Base-by-base conservation (phyloP, 2,113 vertebrate species). In the Polyodon spathula region DNA sequence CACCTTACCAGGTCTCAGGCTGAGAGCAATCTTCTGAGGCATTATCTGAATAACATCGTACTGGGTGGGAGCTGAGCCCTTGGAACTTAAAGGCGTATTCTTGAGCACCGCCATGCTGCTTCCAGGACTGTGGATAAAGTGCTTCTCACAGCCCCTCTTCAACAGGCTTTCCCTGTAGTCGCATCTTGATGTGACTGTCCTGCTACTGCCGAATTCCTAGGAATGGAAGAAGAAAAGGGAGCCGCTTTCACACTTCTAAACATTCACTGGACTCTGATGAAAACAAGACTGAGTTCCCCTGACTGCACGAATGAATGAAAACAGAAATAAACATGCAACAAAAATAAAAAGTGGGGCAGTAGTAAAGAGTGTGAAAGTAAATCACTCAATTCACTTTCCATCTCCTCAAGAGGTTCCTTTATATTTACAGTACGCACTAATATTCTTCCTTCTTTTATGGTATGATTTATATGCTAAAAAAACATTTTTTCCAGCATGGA, bases 1-100 rank as follows among this genome's bases (percentile, higher is more conserved):
- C 12, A 11, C 73, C 80, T 82, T 73, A 97, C 96, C 95, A 0
- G 96, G 95, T 37, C 94, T 79, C 51, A 99, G 84, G 68, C 75
- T 90, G 63, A 98, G 66, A 0, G 89, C 73, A 0, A 99, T 74
- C 59, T 89, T 87, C 81, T 99, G 96, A 0, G 96, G 96, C 0
- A 66, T 86, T 63, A 98, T 92, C 84, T 97, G 95, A 0, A 93
- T 88, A 40, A 94, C 88, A 0, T 93, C 86, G 0, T 83, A 74
- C 65, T 86, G 86, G 0, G 60, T 62, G 0, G 75, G 63, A 4
- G 86, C 81, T 0, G 90, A 92, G 4, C 92, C 88, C 69, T 93
- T 93, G 54, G 77, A 89, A 72, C 95, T 97, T 70, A 99, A 81
- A 0, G 91, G 86, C 51, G 74, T 4, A 37, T 78, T 89, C 64